These are phyloP conservation scores for Rhipidura dahli DNA, from an alignment of 2,113 vertebrate genomes.

Conservation along the genomic window DNA sequence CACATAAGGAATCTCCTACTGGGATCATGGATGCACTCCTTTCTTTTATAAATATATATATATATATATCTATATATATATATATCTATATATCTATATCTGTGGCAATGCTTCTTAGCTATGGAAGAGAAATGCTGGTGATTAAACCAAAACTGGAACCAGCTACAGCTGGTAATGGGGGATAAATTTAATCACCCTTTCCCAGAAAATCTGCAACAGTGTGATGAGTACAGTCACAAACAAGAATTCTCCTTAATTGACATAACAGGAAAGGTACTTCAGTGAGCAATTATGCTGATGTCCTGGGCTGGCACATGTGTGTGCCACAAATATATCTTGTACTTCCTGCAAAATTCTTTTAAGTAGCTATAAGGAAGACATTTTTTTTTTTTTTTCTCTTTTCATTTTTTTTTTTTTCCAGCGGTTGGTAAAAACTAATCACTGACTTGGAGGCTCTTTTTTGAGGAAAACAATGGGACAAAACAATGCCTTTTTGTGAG, in stretches of 20 bases:
- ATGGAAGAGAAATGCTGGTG: background rate
- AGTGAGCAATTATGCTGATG: slow-evolving; percentile 16
- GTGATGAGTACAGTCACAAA: background rate
- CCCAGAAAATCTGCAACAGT: slow-evolving; percentile 3
- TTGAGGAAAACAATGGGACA: slow-evolving; percentile 69
- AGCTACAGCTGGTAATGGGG: background rate
- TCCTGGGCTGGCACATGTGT: slow-evolving; percentile 31
- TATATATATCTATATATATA: background rate
- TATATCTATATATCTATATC: background rate
- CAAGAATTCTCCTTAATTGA: slow-evolving; percentile 16
- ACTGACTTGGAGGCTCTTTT: slow-evolving; percentile 45
- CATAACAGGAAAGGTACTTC: slow-evolving; percentile 66
- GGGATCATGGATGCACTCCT: background rate
- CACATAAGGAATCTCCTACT: slow-evolving; percentile 49
- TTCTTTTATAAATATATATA: background rate
- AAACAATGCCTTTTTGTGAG: slow-evolving; percentile 60
- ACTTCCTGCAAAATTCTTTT: slow-evolving; percentile 63
- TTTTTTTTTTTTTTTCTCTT: background rate
- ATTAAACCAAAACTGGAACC: background rate
- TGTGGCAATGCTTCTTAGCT: background rate
- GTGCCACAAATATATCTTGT: slow-evolving; percentile 33
- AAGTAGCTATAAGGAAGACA: slow-evolving; percentile 46
- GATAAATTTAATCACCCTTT: slow-evolving; percentile 17
- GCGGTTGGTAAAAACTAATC: slow-evolving; percentile 23
- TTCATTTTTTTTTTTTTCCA: background rate